phyloP scores from a whole-genome alignment of 2,888 invertebrate species.

The Rotaria sp. region DNA sequence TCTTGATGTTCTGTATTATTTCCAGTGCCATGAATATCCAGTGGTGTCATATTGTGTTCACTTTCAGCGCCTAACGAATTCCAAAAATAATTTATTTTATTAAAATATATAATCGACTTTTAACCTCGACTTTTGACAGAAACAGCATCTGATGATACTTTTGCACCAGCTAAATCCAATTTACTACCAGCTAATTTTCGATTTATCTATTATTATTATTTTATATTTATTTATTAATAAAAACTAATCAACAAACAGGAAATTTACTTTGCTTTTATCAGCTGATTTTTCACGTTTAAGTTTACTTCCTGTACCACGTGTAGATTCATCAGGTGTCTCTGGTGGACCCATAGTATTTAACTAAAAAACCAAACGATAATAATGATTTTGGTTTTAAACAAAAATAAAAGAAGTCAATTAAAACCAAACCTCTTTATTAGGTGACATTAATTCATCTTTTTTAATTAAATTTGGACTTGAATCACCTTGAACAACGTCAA shows the following conservation, averaged over 20 bases:
- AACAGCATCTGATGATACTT: not conserved
- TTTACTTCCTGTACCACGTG: not conserved
- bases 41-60: not conserved
- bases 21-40: not conserved
- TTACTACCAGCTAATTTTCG: not conserved
- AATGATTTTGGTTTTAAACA: too few relatives aligned
- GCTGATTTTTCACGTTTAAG: not conserved
- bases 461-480: not conserved
- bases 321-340: not conserved
- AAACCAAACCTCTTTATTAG: not conserved
- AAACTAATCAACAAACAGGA: not conserved
- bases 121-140: not conserved
- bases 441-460: not conserved
- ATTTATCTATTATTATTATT: not conserved
- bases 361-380: not conserved
- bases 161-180: not conserved
- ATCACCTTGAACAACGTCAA: not conserved
- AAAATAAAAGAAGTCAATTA: too few relatives aligned
- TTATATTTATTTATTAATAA: too few relatives aligned
- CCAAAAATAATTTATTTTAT: not conserved
- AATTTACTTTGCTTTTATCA: not conserved
- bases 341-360: not conserved
- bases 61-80: not conserved
- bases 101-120: not conserved
- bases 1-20: not conserved